Conservation (phyloP, 2,113 vertebrate species). For the Ptychochromis oligacanthus region DNA sequence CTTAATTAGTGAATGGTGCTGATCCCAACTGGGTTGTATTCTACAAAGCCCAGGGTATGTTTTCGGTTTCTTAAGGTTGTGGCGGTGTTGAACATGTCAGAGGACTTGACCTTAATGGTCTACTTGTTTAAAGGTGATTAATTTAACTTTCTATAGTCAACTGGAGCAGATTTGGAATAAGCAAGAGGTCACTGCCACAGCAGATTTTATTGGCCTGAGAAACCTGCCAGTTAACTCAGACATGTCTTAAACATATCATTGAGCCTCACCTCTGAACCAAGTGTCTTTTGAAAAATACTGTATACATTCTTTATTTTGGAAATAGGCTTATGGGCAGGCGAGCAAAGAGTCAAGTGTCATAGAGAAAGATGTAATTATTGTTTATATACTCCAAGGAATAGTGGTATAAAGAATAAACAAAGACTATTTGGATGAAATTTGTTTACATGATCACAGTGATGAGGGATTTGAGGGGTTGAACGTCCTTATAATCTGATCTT, state of each 20-base stretch:
- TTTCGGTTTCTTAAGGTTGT: neutral
- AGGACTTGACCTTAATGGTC: neutral
- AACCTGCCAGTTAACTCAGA: neutral
- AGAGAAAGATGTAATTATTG: too few species aligned
- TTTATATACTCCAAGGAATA: too few species aligned
- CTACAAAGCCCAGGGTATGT: neutral
- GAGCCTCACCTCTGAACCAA: neutral
- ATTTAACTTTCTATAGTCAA: neutral
- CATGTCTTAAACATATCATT: neutral
- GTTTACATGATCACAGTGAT: neutral
- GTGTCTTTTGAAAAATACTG: neutral
- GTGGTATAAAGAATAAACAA: too few species aligned
- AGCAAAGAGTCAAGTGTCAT: neutral
- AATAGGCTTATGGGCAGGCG: neutral
- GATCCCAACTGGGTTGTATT: neutral
- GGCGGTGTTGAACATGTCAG: neutral
- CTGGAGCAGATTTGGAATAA: neutral
- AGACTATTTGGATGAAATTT: too few species aligned
- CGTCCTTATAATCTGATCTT: neutral
- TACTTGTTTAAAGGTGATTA: neutral
- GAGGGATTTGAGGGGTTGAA: neutral
- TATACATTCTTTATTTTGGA: neutral
- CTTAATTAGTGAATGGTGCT: slow-evolving; percentile 13
- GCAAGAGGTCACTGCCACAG: neutral
- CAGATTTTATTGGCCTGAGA: neutral